Conservation (phyloP, 2,797 vertebrate species). For the Thamnophis elegans region DNA sequence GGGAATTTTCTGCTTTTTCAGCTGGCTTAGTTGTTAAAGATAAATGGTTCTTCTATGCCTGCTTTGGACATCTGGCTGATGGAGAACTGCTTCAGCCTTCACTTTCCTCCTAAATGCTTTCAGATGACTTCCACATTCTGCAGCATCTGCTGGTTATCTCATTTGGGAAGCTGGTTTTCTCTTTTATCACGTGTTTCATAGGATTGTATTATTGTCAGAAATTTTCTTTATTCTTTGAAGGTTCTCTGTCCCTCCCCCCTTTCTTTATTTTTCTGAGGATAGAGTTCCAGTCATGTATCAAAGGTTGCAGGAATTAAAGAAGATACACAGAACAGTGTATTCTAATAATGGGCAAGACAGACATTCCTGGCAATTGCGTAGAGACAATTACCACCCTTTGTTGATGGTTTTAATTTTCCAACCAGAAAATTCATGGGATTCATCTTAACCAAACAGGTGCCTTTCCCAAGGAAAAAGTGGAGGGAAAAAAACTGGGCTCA, state of each 20-base stretch:
- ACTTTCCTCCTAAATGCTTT: slow-evolving; percentile 61
- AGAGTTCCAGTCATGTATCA: slow-evolving; percentile 31
- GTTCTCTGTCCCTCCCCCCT: neutral
- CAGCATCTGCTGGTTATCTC: slow-evolving; percentile 67
- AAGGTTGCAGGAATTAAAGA: slow-evolving; percentile 35
- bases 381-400: slow-evolving; percentile 40
- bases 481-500: slow-evolving; percentile 35
- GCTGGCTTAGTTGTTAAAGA: slow-evolving; percentile 64
- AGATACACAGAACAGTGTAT: neutral
- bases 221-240: slow-evolving; percentile 29
- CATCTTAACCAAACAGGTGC: slow-evolving; percentile 46
- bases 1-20: slow-evolving; percentile 70
- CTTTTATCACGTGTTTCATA: slow-evolving; percentile 49
- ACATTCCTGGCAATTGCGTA: no score
- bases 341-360: neutral
- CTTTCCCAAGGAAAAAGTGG: slow-evolving; percentile 27
- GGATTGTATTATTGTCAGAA: slow-evolving; percentile 36
- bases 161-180: slow-evolving; percentile 40
- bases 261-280: slow-evolving; percentile 29
- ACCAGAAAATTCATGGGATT: slow-evolving; percentile 13
- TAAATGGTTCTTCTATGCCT: slow-evolving; percentile 66
- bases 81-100: slow-evolving; percentile 60
- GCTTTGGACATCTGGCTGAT: slow-evolving; percentile 66
- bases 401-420: slow-evolving; percentile 36
- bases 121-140: slow-evolving; percentile 68